Evolutionary conservation across 2,113 vertebrate genomes (phyloP), one percentile per base, ranked within the genome.

Genomic region (Dicerorhinus sumatrensis): DNA sequence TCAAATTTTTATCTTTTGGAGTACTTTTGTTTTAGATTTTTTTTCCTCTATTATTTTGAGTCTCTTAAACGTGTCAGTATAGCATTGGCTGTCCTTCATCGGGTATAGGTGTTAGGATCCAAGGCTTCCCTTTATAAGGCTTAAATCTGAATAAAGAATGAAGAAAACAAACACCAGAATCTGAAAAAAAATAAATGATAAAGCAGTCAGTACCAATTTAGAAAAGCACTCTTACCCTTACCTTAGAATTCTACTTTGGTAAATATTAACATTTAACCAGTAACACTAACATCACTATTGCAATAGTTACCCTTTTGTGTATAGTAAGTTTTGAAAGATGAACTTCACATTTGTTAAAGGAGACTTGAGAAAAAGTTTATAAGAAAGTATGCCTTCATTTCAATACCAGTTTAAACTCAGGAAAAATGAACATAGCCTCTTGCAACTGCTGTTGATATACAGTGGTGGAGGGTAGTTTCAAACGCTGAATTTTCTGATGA

Each of bases 401-500:
- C 18, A 95, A 83, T 97, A 96, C 58, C 62, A 97, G 73, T 97
- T 96, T 96, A 96, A 98, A 51, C 84, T 98, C 90, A 76, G 63
- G 97, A 92, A 98, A 98, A 98, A 96, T 93, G 69, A 93, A 94
- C 89, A n/a, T 70, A 48, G 96, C 85, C 39, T 95, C 75, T 70
- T 79, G 69, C 60, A 98, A 94, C 96, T 98, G 97, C 97, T 98
- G 95, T 98, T 98, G 96, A 98, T 98, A 97, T 98, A 98, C 79
- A 97, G 97, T 98, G 70, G 29, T 83, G 84, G 98, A 97, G 76
- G 63, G 65, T 98, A 98, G 98, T 98, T 98, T 98, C 97, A 94
- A 89, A 92, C 90, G 96, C 99, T 99, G 99, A 98, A 99, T 99
- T 96, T 99, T 99, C 98, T 99, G 99, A 98, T 99, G 99, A 42